Evolutionary conservation across 2,113 vertebrate genomes (phyloP), one percentile per base, ranked within the genome.

Genomic region (Lepus timidus): DNA sequence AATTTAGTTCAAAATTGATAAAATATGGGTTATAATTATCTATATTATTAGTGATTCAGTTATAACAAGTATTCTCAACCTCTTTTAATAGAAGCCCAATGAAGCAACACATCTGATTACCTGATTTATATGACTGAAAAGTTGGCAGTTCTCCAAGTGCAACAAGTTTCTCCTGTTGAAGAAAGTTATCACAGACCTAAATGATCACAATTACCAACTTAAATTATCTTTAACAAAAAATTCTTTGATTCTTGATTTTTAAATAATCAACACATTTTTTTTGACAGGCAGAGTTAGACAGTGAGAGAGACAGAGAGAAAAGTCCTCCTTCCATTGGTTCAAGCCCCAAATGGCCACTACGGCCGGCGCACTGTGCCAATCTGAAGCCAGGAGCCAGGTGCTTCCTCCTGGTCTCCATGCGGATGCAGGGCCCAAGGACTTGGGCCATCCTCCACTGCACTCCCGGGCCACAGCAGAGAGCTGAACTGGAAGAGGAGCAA

Each of bases 131-230:
- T 23, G 92, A 74, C 12, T 96, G 71, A 84, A 95, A 97, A 89
- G 0, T 9, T 58, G 52, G 0, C 88, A 97, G 23, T 49, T 98
- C 97, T 95, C 98, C 98, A 88, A 98, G 71, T 31, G 98, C 98
- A 96, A 98, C 6, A 0, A 96, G 97, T 71, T 98, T 98, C 93
- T 98, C 98, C 98, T 98, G 94, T 95, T 93, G 52, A 93, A 96
- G 96, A 94, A 68, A 70, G 78, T 87, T 68, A 70, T 92, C 81
- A 96, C 76, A 96, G 19, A 79, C 25, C 91, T 93, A 92, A 88
- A 88, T 87, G 58, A 52, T 25, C 61, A 79, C 2, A 64, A 52
- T 70, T 58, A 61, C n/a, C 78, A 84, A 61, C 14, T 68, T 52
- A 82, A 81, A n/a, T 27, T 76, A 79, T 73, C 19, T 89, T 93